phyloP scores from a whole-genome alignment of 2,113 vertebrate species.

The Psittacara wagleri region DNA sequence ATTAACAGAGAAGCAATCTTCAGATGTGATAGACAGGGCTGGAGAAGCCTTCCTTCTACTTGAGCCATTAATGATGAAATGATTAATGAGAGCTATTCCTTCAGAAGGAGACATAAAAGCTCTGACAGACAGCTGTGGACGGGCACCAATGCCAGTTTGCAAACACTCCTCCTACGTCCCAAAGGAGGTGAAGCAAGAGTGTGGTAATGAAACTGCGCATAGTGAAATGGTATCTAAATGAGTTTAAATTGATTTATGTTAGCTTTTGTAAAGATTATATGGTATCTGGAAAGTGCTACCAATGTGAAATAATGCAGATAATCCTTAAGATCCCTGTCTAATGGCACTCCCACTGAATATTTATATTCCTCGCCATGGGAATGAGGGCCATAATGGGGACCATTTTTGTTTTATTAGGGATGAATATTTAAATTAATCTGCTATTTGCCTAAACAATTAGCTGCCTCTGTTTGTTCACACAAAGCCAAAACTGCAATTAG shows the following conservation, averaged over 20 bases:
- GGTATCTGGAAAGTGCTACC: conserved; percentile 77
- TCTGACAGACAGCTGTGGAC: conserved; percentile 67
- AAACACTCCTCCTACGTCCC: conserved; percentile 64
- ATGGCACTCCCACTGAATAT: conserved; percentile 81
- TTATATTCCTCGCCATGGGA: conserved; percentile 80
- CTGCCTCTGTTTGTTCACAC: conserved; percentile 77
- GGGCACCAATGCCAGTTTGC: conserved; percentile 73
- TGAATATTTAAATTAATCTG: conserved; percentile 89
- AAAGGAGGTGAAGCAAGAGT: conserved; percentile 73
- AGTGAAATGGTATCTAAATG: conserved; percentile 82
- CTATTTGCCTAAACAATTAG: conserved; percentile 88
- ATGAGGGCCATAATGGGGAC: conserved; percentile 78
- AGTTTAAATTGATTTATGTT: conserved; percentile 83
- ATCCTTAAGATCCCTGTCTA: conserved; percentile 80
- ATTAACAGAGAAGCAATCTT: conserved; percentile 36
- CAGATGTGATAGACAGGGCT: not conserved
- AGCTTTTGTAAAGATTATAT: conserved; percentile 80
- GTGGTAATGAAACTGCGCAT: conserved; percentile 79
- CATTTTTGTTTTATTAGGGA: conserved; percentile 85
- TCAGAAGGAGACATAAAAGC: conserved; percentile 64
- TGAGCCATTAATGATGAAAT: conserved; percentile 69
- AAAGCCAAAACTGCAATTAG: conserved; percentile 86
- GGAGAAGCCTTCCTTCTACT: not conserved
- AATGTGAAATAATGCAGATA: conserved; percentile 77
- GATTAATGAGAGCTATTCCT: conserved; percentile 70